Conservation (phyloP, 2,888 invertebrate genomes). For the Cylindroiulus punctatus region DNA sequence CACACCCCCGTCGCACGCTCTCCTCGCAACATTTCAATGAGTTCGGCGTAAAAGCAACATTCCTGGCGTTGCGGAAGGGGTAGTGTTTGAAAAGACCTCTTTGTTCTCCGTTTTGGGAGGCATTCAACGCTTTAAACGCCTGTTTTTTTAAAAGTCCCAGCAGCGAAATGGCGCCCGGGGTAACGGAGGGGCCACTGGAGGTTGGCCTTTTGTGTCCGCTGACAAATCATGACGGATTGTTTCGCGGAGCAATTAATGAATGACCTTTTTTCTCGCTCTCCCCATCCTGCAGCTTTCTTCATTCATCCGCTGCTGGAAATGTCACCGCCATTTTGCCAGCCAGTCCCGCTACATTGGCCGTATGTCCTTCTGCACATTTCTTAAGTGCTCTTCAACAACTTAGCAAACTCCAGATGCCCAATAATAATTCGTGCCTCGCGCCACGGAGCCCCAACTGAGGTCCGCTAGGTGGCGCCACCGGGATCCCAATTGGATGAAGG, state of each 20-base stretch:
- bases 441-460: background rate
- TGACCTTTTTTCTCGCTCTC: constrained; percentile 47
- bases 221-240: constrained; percentile 57
- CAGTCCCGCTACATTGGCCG: too few relatives aligned
- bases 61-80: constrained; percentile 17
- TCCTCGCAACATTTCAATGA: background rate
- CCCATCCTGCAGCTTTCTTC: background rate
- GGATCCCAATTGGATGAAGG: too few relatives aligned
- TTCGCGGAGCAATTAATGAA: constrained; percentile 54
- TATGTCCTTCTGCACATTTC: too few relatives aligned
- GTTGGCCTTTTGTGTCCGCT: constrained; percentile 44
- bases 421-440: background rate
- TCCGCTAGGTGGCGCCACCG: background rate
- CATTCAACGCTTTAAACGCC: background rate
- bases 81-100: constrained; percentile 4
- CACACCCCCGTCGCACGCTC: background rate
- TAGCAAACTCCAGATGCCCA: too few relatives aligned
- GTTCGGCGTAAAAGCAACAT: background rate
- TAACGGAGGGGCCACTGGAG: background rate
- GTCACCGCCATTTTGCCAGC: too few relatives aligned
- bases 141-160: background rate
- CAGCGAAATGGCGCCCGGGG: background rate
- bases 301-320: background rate
- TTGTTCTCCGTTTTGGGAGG: constrained; percentile 26
- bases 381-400: too few relatives aligned